phyloP scores from a whole-genome alignment of 2,888 invertebrate genomes.

The Abscondita cerata region DNA sequence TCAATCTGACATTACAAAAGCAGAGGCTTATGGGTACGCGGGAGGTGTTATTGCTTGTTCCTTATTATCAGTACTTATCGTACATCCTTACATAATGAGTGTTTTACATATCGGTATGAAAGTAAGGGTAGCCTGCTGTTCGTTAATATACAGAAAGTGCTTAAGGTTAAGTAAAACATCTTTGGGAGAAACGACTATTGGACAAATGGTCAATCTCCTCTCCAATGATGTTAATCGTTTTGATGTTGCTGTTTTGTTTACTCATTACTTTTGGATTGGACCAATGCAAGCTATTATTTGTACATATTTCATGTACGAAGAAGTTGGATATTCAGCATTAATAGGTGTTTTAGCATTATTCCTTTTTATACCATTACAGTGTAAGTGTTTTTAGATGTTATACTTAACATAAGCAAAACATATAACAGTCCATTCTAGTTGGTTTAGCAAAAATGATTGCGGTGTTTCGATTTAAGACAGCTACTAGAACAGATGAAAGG shows the following conservation, averaged over 20 bases:
- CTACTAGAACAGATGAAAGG: slow-evolving; percentile 77
- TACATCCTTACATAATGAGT: slow-evolving; percentile 93
- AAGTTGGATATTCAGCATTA: slow-evolving; percentile 62
- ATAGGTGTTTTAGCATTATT: slow-evolving; percentile 63
- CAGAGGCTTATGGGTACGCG: slow-evolving; percentile 83
- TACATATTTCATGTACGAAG: slow-evolving; percentile 70
- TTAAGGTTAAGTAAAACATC: slow-evolving; percentile 68
- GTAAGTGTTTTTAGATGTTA: no score
- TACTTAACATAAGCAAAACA: slow-evolving; percentile 39
- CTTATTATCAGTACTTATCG: slow-evolving; percentile 76
- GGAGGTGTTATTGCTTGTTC: slow-evolving; percentile 77
- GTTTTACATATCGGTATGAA: slow-evolving; percentile 86
- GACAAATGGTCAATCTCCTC: slow-evolving; percentile 61
- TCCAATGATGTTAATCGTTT: slow-evolving; percentile 90
- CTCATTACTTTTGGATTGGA: slow-evolving; percentile 84
- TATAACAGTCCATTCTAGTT: slow-evolving; percentile 44
- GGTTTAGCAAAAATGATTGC: slow-evolving; percentile 77
- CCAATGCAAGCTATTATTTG: slow-evolving; percentile 79
- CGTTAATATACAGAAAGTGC: slow-evolving; percentile 81
- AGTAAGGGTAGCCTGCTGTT: slow-evolving; percentile 82
- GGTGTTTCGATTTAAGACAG: slow-evolving; percentile 75
- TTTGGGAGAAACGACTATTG: slow-evolving; percentile 82
- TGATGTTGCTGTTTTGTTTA: slow-evolving; percentile 78
- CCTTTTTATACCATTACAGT: slow-evolving; percentile 59
- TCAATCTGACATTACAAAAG: no score